Conservation (phyloP, 2,113 vertebrate genomes). For the Cyprinus carpio region DNA sequence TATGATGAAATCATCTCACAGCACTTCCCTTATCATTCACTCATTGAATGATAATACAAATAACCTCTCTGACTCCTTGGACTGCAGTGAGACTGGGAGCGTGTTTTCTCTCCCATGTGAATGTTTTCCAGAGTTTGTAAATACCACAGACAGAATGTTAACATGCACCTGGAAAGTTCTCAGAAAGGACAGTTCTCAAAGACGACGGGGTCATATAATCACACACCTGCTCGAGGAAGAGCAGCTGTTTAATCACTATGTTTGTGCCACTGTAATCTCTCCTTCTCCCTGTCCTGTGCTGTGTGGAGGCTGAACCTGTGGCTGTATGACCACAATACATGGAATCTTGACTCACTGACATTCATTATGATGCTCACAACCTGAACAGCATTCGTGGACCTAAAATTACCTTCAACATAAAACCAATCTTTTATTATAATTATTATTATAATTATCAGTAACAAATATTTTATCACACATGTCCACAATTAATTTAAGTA, state of each 20-base stretch:
- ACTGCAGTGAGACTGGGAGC: neutral
- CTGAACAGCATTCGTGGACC: neutral
- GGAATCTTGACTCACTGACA: slow-evolving; percentile 3
- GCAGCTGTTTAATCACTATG: slow-evolving; percentile 48
- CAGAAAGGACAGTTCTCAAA: slow-evolving; percentile 23
- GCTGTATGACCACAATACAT: slow-evolving; percentile 16
- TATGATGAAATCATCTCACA: neutral
- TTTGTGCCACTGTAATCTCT: slow-evolving; percentile 30
- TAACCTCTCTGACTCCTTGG: neutral
- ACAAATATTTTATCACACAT: slow-evolving; percentile 14
- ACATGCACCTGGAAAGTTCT: slow-evolving; percentile 48
- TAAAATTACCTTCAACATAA: neutral
- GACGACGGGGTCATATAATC: slow-evolving; percentile 26
- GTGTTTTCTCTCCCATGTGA: slow-evolving; percentile 23
- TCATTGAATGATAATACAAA: neutral
- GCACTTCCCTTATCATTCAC: neutral
- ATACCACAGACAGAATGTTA: slow-evolving; percentile 38
- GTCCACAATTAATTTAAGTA: neutral
- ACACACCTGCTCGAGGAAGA: slow-evolving; percentile 43
- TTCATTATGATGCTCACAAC: neutral
- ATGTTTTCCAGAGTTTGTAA: slow-evolving; percentile 43
- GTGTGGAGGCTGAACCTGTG: slow-evolving; percentile 19
- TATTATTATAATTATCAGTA: neutral
- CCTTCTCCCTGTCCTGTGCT: slow-evolving; percentile 9
- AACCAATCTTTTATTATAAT: slow-evolving; percentile 23